phyloP scores from a whole-genome alignment of 1,140 invertebrate species.

The Reticulitermes speratus region DNA sequence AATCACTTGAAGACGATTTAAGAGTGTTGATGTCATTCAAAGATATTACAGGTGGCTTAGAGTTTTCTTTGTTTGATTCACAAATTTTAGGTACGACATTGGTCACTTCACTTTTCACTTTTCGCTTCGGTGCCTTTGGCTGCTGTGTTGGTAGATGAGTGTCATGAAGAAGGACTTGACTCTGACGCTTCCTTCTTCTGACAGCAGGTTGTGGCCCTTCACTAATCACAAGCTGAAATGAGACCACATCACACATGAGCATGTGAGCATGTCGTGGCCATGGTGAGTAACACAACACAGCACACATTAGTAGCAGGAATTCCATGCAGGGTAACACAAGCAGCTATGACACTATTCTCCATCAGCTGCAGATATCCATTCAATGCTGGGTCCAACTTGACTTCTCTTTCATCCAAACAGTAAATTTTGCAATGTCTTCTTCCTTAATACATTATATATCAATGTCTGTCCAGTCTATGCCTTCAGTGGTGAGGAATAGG shows the following conservation, averaged over 20 bases:
- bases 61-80: background rate
- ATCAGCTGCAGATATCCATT: background rate
- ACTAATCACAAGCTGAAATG: constrained; percentile 30
- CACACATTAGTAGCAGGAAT: background rate
- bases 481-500: background rate
- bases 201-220: constrained; percentile 23
- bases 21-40: background rate
- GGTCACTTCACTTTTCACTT: constrained; percentile 18
- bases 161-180: background rate
- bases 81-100: background rate
- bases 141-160: background rate
- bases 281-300: background rate
- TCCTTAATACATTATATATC: background rate
- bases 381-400: background rate
- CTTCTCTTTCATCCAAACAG: background rate
- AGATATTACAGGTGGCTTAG: background rate
- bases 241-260: constrained; percentile 29
- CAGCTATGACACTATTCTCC: background rate
- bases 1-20: background rate
- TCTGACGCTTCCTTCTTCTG: constrained; percentile 24
- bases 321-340: background rate
- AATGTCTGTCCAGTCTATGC: background rate
- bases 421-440: background rate
- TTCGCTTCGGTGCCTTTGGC: constrained; percentile 1
- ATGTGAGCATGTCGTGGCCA: background rate